Conservation (phyloP, 2,888 invertebrate species). For the Magallana nippona region DNA sequence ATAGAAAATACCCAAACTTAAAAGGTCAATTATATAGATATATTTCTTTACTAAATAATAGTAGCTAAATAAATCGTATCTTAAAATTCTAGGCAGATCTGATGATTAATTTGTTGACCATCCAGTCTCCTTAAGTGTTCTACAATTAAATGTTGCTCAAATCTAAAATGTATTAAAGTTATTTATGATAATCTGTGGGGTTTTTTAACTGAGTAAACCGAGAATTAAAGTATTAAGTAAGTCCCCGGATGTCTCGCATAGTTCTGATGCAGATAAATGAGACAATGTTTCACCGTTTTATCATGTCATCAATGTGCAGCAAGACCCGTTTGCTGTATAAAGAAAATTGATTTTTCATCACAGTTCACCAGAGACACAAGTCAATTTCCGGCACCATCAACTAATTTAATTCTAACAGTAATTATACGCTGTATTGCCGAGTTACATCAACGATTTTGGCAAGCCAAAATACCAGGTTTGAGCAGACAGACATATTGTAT, state of each 20-base stretch:
- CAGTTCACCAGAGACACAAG: slow-evolving; percentile 35
- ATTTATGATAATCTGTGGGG: too few relatives aligned
- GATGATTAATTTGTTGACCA: too few relatives aligned
- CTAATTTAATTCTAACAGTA: slow-evolving; percentile 30
- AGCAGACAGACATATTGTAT: slow-evolving; percentile 22
- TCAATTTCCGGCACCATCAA: slow-evolving; percentile 29
- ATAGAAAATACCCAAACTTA: too few relatives aligned
- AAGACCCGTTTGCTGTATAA: slow-evolving; percentile 20
- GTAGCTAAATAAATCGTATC: too few relatives aligned
- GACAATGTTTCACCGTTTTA: background rate
- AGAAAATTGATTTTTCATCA: slow-evolving; percentile 32
- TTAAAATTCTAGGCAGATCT: too few relatives aligned
- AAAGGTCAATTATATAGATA: too few relatives aligned
- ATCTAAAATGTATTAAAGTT: too few relatives aligned
- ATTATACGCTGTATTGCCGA: slow-evolving; percentile 30
- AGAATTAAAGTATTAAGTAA: background rate
- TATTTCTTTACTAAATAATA: too few relatives aligned
- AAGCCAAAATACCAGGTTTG: background rate
- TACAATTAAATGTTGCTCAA: too few relatives aligned
- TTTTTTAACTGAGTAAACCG: too few relatives aligned
- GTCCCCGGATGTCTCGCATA: background rate
- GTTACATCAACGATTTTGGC: slow-evolving; percentile 27
- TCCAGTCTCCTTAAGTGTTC: too few relatives aligned
- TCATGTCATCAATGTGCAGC: slow-evolving; percentile 15
- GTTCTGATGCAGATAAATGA: background rate